Base-by-base conservation (phyloP, 92 coral and sea anemone genomes). In the Diadumene lineata region DNA sequence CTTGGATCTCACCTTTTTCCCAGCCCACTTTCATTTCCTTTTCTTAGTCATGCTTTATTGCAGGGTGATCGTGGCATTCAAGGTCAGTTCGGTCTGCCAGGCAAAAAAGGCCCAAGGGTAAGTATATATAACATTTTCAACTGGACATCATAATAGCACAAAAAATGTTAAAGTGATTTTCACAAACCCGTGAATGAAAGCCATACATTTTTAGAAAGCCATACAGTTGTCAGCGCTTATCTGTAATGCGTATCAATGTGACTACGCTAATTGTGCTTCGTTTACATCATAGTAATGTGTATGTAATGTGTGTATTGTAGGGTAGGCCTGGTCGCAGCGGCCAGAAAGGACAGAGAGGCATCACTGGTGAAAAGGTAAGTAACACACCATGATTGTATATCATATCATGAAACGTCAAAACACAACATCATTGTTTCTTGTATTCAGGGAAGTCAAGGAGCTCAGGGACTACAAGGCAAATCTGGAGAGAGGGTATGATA, bases 21-120 rank as follows among this genome's bases (percentile, higher is more conserved):
- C n/a, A n/a, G n/a, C n/a, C n/a, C 19, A 9, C 4, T 21, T 53
- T 53, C 4, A 15, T 53, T 16, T 15, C 24, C 19, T 53, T 15
- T 53, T 53, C 19, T 53, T 21, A 3, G 24, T 15, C 7, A 10
- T 58, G 7, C 26, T 25, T 58, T 22, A 2, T 27, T 70, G 34
- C 69, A 78, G 82, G 82, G 82, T 56, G 18, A 68, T 56, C 82
- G 82, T 27, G 82, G 82, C 21, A 46, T 18, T 15, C 82, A 78
- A 68, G 82, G 82, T 29, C 82, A 60, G 33, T 78, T 78, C 55
- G 82, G 82, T 30, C 64, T 56, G 60, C 75, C 82, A 53, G 82
- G 82, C 58, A 33, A 56, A 56, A 78, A 78, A 78, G 82, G 82
- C 67, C 82, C 82, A 8, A 78, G 82, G 82, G 82, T 78, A 55